Evolutionary conservation across 2,797 vertebrate genomes (phyloP), one percentile per base, ranked within the genome.

Genomic region (Rhinella marina): DNA sequence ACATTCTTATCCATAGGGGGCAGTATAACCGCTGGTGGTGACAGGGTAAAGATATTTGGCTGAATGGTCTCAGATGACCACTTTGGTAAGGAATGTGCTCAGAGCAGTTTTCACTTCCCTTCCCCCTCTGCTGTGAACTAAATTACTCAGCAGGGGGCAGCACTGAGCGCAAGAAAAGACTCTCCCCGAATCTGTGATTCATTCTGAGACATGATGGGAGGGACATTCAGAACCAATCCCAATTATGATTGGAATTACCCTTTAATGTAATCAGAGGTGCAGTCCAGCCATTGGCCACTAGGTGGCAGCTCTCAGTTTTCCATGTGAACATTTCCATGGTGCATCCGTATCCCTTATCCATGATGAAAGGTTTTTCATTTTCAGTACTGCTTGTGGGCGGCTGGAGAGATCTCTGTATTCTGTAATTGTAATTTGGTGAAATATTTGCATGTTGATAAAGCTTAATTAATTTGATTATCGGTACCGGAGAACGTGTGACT

Each of bases 251-350:
- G 68, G 68, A 72, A 32, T 73, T 70, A 29, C 23, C 57, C n/a
- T 41, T 52, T 61, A 64, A 64, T 64, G 7, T 29, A 2, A 57
- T 50, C 19, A 52, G 25, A 50, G 72, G 3, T 82, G 54, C 81
- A 73, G 56, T 86, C 62, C 80, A 14, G 14, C 73, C 21, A 52
- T 11, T 78, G 23, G 56, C 81, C 84, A 83, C 84, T 73, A 86
- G 85, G n/a, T 78, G 88, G 16, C 59, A 19, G 19, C 25, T 41
- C 27, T 57, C 16, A 9, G 8, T 32, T 17, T 27, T 17, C 50
- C 54, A 76, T 32, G 12, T 41, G 7, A 41, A 41, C 4, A 41
- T 41, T 27, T 10, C 50, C 54, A 76, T 19, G 12, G 0, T 14
- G 19, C 2, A 19, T 21, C 9, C 52, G 21, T 16, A 27, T 13